Conservation (phyloP, 2,113 vertebrate genomes). For the Rousettus leschenaultii region DNA sequence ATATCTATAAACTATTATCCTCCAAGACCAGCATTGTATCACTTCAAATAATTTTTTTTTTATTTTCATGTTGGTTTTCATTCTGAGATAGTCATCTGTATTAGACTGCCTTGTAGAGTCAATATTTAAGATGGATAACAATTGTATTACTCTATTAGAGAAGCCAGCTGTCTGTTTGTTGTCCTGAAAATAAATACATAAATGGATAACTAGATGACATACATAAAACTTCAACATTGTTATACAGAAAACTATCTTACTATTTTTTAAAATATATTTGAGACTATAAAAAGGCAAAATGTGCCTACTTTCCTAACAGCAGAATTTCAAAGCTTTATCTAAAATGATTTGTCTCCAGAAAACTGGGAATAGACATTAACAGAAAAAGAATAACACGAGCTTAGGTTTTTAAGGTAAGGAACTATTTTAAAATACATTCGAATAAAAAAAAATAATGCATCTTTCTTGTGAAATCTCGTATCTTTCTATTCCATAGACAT, state of each 20-base stretch:
- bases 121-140: neutral
- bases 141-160: neutral
- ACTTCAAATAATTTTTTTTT: neutral
- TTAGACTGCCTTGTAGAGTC: slow-evolving; percentile 19
- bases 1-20: neutral
- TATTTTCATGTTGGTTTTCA: neutral
- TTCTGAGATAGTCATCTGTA: neutral
- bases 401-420: neutral
- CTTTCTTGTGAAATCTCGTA: neutral
- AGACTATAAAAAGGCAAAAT: neutral
- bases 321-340: slow-evolving; percentile 40
- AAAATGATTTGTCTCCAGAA: slow-evolving; percentile 9
- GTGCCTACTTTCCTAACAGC: neutral
- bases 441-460: neutral
- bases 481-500: neutral
- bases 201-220: neutral
- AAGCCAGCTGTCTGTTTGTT: slow-evolving; percentile 53
- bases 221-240: neutral
- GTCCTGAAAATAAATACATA: slow-evolving; percentile 50
- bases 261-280: neutral
- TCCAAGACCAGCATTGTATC: neutral
- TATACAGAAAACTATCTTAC: neutral
- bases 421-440: neutral
- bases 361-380: neutral
- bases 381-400: neutral